Conservation (phyloP, 2,113 vertebrate species). For the Sitta europaea region DNA sequence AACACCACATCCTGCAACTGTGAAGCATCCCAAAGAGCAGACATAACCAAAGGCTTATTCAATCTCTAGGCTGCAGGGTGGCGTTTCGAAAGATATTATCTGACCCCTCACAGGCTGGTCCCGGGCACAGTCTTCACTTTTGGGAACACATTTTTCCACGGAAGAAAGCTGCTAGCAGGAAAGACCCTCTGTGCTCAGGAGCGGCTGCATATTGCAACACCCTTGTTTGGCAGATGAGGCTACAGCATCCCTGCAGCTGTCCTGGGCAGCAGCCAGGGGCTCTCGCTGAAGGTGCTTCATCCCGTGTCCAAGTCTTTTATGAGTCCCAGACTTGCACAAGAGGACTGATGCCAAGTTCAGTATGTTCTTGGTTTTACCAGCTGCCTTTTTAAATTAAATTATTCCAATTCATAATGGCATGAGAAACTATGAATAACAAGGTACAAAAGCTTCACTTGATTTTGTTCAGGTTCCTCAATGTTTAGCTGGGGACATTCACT, state of each 20-base stretch:
- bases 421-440: neutral
- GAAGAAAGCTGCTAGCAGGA: neutral
- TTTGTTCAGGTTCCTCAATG: neutral
- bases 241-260: neutral
- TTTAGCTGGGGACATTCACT: neutral
- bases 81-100: neutral
- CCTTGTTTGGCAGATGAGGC: neutral
- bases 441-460: neutral
- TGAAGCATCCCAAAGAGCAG: neutral
- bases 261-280: neutral
- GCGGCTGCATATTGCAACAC: neutral
- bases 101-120: neutral
- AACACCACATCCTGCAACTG: neutral
- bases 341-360: neutral
- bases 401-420: neutral
- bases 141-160: neutral
- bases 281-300: neutral
- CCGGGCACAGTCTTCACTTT: neutral
- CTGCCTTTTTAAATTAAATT: neutral
- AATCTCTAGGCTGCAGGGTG: neutral
- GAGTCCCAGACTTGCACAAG: neutral
- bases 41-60: neutral
- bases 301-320: neutral
- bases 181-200: neutral
- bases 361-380: slow-evolving; percentile 1